A percentile compares a stretch with the other conserved stretches of the same genome.
Evolutionary conservation across 1,140 invertebrate genomes (phyloP).

Genomic region (Pogonus chalceus): DNA sequence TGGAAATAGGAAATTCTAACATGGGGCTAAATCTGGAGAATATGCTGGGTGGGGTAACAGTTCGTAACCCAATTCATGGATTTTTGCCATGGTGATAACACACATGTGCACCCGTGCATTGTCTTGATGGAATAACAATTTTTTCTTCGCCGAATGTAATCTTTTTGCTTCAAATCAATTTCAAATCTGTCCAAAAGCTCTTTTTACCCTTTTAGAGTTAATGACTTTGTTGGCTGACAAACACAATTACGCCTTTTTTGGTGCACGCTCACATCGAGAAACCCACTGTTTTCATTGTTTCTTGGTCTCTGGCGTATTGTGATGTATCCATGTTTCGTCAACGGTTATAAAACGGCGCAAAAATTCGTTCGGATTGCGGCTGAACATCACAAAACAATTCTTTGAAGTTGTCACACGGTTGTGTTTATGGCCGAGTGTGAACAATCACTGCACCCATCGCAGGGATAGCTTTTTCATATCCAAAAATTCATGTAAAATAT

Average conservation of each 20-base stretch:
- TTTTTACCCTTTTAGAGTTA: too few species aligned
- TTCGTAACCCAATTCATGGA: constrained; percentile 33
- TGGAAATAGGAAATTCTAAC: constrained; percentile 14
- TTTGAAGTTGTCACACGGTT: constrained; percentile 20
- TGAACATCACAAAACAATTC: constrained; percentile 28
- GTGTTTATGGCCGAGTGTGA: constrained; percentile 29
- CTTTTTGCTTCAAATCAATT: constrained; percentile 26
- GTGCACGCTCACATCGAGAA: constrained; percentile 17
- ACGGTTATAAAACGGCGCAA: constrained; percentile 26
- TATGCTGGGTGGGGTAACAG: constrained; percentile 33
- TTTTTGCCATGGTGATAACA: constrained; percentile 27
- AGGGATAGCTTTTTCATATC: constrained; percentile 15
- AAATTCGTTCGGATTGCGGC: constrained; percentile 27
- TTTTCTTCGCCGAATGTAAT: constrained; percentile 28
- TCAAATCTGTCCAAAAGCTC: constrained; percentile 34
- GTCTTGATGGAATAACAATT: constrained; percentile 23
- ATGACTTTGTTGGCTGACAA: constrained; percentile 39
- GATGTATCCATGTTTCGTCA: constrained; percentile 35
- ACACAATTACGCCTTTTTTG: constrained; percentile 30
- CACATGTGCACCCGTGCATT: constrained; percentile 24
- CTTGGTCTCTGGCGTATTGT: constrained; percentile 33
- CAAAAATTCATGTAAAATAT: constrained; percentile 19
- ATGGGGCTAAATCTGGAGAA: constrained; percentile 28
- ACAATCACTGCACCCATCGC: constrained; percentile 27
- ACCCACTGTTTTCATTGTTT: constrained; percentile 30